Percentiles rank a stretch among this genome's conserved stretches.
Evolutionary conservation across 1,140 invertebrate genomes (phyloP).

Genomic region (Atta cephalotes): DNA sequence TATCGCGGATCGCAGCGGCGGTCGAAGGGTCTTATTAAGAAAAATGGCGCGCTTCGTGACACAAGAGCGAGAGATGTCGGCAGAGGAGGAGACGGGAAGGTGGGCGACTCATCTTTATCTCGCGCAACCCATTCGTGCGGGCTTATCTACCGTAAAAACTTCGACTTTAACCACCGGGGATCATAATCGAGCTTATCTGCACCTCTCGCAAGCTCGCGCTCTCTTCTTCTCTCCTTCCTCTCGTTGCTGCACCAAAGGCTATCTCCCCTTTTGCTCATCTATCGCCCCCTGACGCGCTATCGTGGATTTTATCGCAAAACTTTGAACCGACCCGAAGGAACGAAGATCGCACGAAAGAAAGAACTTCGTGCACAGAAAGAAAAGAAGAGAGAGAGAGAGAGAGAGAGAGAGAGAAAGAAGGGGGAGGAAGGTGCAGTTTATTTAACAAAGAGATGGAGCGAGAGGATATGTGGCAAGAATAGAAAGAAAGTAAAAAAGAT

Average conservation of each 20-base stretch:
- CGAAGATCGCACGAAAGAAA: conserved; percentile 60
- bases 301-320: conserved; percentile 81
- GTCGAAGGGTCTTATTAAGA: conserved; percentile 69
- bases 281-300: conserved; percentile 74
- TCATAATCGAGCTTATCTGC: conserved; percentile 84
- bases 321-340: conserved; percentile 77
- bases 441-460: conserved; percentile 71
- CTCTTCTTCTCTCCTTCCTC: conserved; percentile 61
- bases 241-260: conserved; percentile 75
- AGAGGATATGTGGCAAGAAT: conserved; percentile 73
- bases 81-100: neutral
- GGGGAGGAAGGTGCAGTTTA: conserved; percentile 30
- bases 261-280: conserved; percentile 80
- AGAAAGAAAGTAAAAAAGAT: conserved; percentile 15
- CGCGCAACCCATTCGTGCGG: conserved; percentile 70
- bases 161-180: conserved; percentile 83
- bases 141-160: conserved; percentile 84
- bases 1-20: conserved; percentile 5
- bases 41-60: conserved; percentile 64
- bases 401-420: neutral
- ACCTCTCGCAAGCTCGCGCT: conserved; percentile 52
- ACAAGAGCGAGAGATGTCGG: neutral
- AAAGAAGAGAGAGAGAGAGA: neutral
- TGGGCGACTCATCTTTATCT: conserved; percentile 61
- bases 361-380: conserved; percentile 53